Evolutionary conservation across 2,888 invertebrate genomes (phyloP).

Genomic region (Nomada ruficornis): DNA sequence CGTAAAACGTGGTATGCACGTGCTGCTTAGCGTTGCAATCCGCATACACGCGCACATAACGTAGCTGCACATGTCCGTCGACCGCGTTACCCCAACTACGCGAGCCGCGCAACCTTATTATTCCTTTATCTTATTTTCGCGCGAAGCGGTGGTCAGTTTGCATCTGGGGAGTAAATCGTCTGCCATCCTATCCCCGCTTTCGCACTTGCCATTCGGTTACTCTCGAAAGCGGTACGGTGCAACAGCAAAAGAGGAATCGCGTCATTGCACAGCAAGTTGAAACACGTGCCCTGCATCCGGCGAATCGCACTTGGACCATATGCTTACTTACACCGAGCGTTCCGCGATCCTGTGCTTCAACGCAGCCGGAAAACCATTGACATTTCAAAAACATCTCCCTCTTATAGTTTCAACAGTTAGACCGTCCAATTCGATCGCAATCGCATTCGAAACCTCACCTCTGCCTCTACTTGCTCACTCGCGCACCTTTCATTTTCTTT

Average conservation of each 20-base stretch:
- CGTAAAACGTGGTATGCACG: conserved; percentile 43
- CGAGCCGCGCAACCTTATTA: background rate
- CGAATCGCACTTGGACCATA: conserved; percentile 9
- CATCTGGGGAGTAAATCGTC: conserved; percentile 32
- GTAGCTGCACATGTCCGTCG: background rate
- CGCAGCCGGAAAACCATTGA: conserved; percentile 48
- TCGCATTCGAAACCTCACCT: background rate
- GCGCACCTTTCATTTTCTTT: no score
- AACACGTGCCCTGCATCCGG: conserved; percentile 73
- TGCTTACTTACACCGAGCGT: conserved; percentile 36
- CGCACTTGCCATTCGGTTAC: no score
- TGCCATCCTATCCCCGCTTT: conserved; percentile 21
- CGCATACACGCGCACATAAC: background rate
- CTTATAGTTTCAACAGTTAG: background rate
- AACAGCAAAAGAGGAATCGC: background rate
- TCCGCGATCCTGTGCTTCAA: conserved; percentile 25
- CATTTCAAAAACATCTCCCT: conserved; percentile 50
- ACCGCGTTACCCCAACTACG: conserved; percentile 10
- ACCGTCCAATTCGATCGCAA: background rate
- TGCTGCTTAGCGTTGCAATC: conserved; percentile 14
- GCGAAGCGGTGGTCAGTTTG: background rate
- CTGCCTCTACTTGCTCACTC: background rate
- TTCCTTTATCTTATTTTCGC: conserved; percentile 11
- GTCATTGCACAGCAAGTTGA: conserved; percentile 55
- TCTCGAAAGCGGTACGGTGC: background rate